phyloP scores from a whole-genome alignment of 1,140 invertebrate species.

The Heliconius eleuchia region DNA sequence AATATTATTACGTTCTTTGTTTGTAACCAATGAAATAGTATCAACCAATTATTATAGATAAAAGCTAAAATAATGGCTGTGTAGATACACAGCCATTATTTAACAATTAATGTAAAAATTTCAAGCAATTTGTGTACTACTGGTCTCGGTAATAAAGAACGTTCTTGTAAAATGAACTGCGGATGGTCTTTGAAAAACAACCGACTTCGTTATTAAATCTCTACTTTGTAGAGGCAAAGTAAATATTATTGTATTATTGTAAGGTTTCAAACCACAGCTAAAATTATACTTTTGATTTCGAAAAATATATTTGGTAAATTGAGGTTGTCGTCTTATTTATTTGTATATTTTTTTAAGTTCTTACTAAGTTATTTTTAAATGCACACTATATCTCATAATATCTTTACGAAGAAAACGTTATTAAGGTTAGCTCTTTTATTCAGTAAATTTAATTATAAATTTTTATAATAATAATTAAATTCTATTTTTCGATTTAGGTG shows the following conservation, averaged over 20 bases:
- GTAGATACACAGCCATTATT: neutral
- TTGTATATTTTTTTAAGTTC: neutral
- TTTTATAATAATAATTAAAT: too few relatives aligned
- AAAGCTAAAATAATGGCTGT: neutral
- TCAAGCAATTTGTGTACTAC: neutral
- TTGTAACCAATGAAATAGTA: neutral
- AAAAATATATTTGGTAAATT: constrained; percentile 1
- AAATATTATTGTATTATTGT: neutral
- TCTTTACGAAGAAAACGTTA: too few relatives aligned
- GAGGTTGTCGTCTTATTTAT: neutral
- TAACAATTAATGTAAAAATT: neutral
- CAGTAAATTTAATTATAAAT: too few relatives aligned
- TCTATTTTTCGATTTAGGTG: too few relatives aligned
- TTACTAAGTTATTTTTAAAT: neutral
- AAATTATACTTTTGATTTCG: neutral
- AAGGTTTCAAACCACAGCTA: neutral
- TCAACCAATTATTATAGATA: neutral
- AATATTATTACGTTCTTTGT: neutral
- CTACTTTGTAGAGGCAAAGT: neutral
- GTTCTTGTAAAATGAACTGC: neutral
- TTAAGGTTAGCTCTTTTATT: too few relatives aligned
- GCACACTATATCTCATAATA: too few relatives aligned
- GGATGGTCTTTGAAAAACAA: constrained; percentile 1
- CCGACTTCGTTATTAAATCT: constrained; percentile 8
- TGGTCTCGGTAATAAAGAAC: neutral